Evolutionary conservation across 2,888 invertebrate genomes (phyloP).

Genomic region (Dryobotodes eremita): DNA sequence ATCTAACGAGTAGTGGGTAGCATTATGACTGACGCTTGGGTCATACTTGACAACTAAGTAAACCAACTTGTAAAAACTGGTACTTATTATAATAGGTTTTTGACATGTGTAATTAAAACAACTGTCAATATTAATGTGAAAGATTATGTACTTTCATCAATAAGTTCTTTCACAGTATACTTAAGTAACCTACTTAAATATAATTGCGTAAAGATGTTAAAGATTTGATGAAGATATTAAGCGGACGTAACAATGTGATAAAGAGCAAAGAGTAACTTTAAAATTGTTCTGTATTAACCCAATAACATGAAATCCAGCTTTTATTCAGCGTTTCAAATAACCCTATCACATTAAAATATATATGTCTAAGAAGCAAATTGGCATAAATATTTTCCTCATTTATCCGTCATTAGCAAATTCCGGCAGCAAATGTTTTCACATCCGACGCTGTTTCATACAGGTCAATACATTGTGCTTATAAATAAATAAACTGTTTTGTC

Average conservation of each 20-base stretch:
- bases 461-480: constrained; percentile 82
- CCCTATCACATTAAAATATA: constrained; percentile 32
- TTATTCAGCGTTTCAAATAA: constrained; percentile 15
- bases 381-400: constrained; percentile 70
- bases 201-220: not conserved
- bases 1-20: constrained; percentile 46
- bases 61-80: constrained; percentile 7
- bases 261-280: not conserved
- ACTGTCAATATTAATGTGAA: not conserved
- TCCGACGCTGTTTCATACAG: constrained; percentile 73
- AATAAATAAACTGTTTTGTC: constrained; percentile 73
- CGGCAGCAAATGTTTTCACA: constrained; percentile 81
- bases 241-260: not conserved
- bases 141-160: not conserved
- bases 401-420: constrained; percentile 80
- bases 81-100: not conserved
- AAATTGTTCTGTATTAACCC: not conserved
- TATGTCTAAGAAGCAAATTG: constrained; percentile 61
- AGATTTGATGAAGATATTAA: not conserved
- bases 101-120: not conserved
- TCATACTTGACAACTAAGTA: constrained; percentile 13
- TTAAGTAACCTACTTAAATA: not conserved
- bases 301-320: not conserved
- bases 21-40: constrained; percentile 25
- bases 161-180: not conserved